Evolutionary conservation across 92 coral and sea anemone genomes (phyloP), one percentile per base, ranked within the genome.

Genomic region (Paramuricea clavata): DNA sequence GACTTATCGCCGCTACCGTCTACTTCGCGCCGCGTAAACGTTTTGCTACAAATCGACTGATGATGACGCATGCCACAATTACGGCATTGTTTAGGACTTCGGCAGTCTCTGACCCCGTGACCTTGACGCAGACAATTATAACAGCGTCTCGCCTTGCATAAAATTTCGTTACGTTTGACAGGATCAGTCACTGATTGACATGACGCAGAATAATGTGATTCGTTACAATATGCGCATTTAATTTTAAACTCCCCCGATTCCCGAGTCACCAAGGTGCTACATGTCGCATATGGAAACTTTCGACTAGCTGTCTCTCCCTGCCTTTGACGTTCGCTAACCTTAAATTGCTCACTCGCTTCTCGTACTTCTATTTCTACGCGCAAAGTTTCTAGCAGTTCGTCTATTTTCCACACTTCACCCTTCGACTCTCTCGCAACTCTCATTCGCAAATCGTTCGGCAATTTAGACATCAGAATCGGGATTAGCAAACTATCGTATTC

Each of bases 381-480:
- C 72, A 65, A 22, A 33, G 72, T 27, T 65, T 33, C 72, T 65
- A 65, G 5, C 72, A 65, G 34, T 65, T 33, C 41, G n/a, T 65
- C 72, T 21, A 65, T 65, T 27, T 65, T 33, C 72, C 72, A 65
- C 34, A 65, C 41, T 33, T 27, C 72, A 27, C 72, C 72, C 72
- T 65, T 65, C 15, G 72, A 65, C 33, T 65, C 72, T 65, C 72
- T 27, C 72, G 72, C 72, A 15, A 65, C 25, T 27, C 72, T 27
- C 72, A 65, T 65, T 65, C 72, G 72, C 16, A 65, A 27, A 65
- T 65, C 72, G 41, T n/a, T n/a, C n/a, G n/a, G n/a, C n/a, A n/a
- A n/a, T 23, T 65, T 65, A 25, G 34, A 65, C 72, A 65, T 65
- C 11, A 65, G 10, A 33, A 65, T 65, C n/a, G n/a, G n/a, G n/a